Percentiles rank a stretch among this genome's conserved stretches.
Evolutionary conservation across 1,140 invertebrate genomes (phyloP).

Genomic region (Probaryconus sp.): DNA sequence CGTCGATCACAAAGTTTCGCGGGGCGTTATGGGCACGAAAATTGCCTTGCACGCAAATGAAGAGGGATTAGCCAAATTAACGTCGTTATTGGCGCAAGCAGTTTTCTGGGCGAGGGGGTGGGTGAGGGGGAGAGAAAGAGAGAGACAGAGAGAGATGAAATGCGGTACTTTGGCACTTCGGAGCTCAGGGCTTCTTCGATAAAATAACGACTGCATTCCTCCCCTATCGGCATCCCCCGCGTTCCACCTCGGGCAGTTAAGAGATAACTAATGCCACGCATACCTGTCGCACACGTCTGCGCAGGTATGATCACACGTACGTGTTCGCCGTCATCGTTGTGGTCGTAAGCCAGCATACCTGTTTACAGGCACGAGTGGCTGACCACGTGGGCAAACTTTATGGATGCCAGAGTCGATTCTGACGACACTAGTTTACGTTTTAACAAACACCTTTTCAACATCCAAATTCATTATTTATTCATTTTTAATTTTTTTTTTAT

Average conservation of each 20-base stretch:
- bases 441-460: not conserved
- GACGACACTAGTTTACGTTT: not conserved
- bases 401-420: not conserved
- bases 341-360: slow-evolving; percentile 25
- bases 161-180: slow-evolving; percentile 62
- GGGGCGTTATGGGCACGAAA: slow-evolving; percentile 2
- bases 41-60: slow-evolving; percentile 18
- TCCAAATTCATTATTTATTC: slow-evolving; percentile 13
- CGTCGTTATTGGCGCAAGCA: slow-evolving; percentile 13
- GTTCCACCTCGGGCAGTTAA: slow-evolving; percentile 35
- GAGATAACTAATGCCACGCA: slow-evolving; percentile 59
- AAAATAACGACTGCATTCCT: slow-evolving; percentile 73
- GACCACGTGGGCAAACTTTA: slow-evolving; percentile 59
- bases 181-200: slow-evolving; percentile 71
- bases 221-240: slow-evolving; percentile 65
- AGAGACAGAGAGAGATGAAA: slow-evolving; percentile 9
- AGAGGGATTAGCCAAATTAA: slow-evolving; percentile 39
- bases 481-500: too few relatives aligned
- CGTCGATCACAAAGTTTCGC: slow-evolving; percentile 7
- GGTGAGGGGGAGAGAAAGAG: not conserved
- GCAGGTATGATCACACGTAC: slow-evolving; percentile 45
- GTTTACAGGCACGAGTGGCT: slow-evolving; percentile 30
- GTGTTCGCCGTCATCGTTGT: slow-evolving; percentile 20
- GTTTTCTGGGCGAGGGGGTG: slow-evolving; percentile 15
- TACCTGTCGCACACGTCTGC: slow-evolving; percentile 56